These are phyloP conservation scores for Pharmacophagus antenor DNA, from an alignment of 2,888 invertebrate species.

Conservation along the genomic window DNA sequence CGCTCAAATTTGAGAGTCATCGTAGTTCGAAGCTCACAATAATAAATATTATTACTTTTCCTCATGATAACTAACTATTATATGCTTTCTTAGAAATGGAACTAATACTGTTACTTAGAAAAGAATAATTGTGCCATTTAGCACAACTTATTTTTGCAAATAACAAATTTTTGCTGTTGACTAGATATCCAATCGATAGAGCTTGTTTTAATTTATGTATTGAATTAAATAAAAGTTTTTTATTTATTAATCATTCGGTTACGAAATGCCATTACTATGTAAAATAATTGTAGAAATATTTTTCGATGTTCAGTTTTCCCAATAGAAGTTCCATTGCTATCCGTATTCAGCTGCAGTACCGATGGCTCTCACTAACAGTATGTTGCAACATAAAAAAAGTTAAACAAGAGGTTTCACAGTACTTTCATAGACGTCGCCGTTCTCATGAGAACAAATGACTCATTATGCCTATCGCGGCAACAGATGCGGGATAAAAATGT, in stretches of 20 bases:
- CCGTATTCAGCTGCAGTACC: constrained; percentile 7
- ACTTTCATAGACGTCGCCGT: constrained; percentile 26
- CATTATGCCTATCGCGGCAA: constrained; percentile 21
- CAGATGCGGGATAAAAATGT: constrained; percentile 15
- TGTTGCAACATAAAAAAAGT: constrained; percentile 22
- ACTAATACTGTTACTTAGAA: neutral
- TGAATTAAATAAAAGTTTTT: no score
- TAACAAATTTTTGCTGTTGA: no score
- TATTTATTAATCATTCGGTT: no score
- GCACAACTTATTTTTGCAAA: no score
- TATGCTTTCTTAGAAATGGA: neutral
- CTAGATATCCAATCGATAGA: no score
- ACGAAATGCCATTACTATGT: neutral
- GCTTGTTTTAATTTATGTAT: no score
- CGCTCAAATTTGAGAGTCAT: neutral
- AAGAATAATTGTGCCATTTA: neutral
- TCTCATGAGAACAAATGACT: constrained; percentile 31
- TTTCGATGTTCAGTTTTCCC: constrained; percentile 1
- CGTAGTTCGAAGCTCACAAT: neutral
- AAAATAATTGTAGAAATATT: neutral
- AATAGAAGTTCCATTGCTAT: constrained; percentile 1
- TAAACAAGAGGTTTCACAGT: constrained; percentile 29
- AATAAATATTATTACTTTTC: neutral
- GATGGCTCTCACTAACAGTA: constrained; percentile 30
- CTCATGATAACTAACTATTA: neutral